Evolutionary conservation across 1,140 invertebrate species (phyloP), one percentile per base, ranked within the genome.

Genomic region (Drosophila orosa): DNA sequence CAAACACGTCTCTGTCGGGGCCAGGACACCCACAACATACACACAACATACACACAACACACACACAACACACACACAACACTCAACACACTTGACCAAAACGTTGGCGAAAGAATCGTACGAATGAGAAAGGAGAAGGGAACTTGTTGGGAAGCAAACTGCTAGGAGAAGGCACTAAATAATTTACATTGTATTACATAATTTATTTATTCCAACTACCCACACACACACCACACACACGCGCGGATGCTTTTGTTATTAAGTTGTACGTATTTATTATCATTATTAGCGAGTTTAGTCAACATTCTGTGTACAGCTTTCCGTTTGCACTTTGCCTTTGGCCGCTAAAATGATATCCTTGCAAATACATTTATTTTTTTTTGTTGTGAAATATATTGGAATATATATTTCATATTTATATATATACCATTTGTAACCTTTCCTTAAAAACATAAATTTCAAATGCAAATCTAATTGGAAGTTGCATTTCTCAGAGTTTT

Each of bases 201-300:
- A 85, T 33, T 80, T 80, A 85, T 84, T 84, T 81, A 86, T 84
- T 85, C 71, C 57, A 44, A 42, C 58, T 17, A 62, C 24, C 44
- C 22, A 44, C 59, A 47, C 35, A 66, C 40, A 66, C 24, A 37
- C 31, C 62, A 44, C 25, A 61, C 31, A 75, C 42, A 58, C 39
- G 27, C 33, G 50, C 24, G 60, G 40, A 66, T 57, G 58, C 59
- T 47, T 71, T 83, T 86, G 82, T 85, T 85, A 78, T 86, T 85
- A 86, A 85, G 81, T 75, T 82, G 55, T 63, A 66, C 50, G 65
- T 85, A 85, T 85, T 85, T 85, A 85, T 85, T 85, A 76, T 60
- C 37, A 63, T 69, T 75, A 62, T 47, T 57, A 69, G 62, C 37
- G 35, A 66, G 73, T 82, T 82, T 78, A 85, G 78, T 86, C 78